Conservation (phyloP, 2,888 invertebrate species). For the Dicyrtoma fusca region DNA sequence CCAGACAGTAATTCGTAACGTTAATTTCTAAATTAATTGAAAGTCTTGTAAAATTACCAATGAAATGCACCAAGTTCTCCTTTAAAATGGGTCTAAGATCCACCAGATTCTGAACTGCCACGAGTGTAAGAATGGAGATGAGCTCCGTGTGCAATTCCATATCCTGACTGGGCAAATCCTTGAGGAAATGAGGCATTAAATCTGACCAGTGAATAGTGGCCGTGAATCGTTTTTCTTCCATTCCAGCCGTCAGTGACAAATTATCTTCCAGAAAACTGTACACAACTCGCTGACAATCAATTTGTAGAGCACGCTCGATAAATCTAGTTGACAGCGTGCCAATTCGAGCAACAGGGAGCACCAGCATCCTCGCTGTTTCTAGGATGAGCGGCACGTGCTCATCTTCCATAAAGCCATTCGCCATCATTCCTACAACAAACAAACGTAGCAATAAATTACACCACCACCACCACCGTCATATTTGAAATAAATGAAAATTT, state of each 20-base stretch:
- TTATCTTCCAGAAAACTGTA: constrained; percentile 9
- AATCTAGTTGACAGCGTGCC: constrained; percentile 20
- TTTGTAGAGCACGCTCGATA: constrained; percentile 5
- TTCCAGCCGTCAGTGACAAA: neutral
- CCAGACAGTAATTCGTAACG: too few relatives aligned
- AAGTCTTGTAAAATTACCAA: too few relatives aligned
- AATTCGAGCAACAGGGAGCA: neutral
- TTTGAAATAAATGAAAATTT: constrained; percentile 1
- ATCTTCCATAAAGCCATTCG: constrained; percentile 7
- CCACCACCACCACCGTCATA: too few relatives aligned
- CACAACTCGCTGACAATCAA: neutral
- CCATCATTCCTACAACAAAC: constrained; percentile 30
- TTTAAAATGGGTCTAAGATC: constrained; percentile 17
- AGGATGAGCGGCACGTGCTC: constrained; percentile 12
- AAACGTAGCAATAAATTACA: too few relatives aligned
- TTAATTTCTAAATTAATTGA: too few relatives aligned
- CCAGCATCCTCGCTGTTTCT: constrained; percentile 20
- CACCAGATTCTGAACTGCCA: constrained; percentile 33
- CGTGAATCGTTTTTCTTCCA: neutral
- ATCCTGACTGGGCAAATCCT: neutral
- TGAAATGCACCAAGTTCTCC: neutral
- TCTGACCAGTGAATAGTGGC: constrained; percentile 5
- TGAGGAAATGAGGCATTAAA: neutral
- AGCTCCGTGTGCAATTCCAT: neutral
- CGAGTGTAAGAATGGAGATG: constrained; percentile 12